Percentiles rank a stretch among this genome's conserved stretches.
These are phyloP conservation scores for Notolepis coatsorum DNA, from an alignment of 2,797 vertebrate genomes.

Conservation along the genomic window DNA sequence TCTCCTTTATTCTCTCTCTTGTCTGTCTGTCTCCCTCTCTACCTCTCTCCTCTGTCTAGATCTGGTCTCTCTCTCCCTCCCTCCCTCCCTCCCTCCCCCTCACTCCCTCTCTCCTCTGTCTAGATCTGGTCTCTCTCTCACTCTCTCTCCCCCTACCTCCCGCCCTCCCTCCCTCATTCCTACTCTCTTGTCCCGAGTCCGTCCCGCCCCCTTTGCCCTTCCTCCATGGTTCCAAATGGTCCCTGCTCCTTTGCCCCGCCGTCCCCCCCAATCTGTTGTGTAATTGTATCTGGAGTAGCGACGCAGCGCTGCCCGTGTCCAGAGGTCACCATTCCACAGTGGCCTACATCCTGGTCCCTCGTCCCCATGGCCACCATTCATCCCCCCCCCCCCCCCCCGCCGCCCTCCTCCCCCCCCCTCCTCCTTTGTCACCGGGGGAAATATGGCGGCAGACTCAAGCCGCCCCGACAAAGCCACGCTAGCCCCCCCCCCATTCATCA, in stretches of 20 bases:
- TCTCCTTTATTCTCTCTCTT: neutral
- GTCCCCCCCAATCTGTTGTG: conserved; percentile 50
- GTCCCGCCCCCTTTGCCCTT: conserved; percentile 16
- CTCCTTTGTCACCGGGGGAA: conserved; percentile 24
- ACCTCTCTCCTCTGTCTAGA: neutral
- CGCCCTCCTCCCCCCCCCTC: conserved; percentile 26
- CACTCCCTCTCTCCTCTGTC: neutral
- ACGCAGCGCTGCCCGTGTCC: conserved; percentile 47
- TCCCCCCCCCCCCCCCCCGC: conserved; percentile 46
- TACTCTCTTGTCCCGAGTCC: conserved; percentile 37
- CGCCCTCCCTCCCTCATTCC: too few relatives aligned
- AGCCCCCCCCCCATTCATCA: conserved; percentile 39
- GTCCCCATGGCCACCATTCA: conserved; percentile 74
- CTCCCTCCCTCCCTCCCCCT: neutral
- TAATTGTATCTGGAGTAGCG: conserved; percentile 63
- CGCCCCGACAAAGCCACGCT: conserved; percentile 17
- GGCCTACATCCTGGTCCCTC: conserved; percentile 70
- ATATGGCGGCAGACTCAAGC: conserved; percentile 43
- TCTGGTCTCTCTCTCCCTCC: too few relatives aligned
- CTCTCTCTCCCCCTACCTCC: too few relatives aligned
- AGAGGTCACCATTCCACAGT: conserved; percentile 70
- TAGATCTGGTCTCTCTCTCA: neutral
- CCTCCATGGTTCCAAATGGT: neutral
- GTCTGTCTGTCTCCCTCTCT: neutral
- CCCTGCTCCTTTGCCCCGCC: conserved; percentile 46